Conservation (phyloP, 2,888 invertebrate species). For the Metopia argyrocephala region DNA sequence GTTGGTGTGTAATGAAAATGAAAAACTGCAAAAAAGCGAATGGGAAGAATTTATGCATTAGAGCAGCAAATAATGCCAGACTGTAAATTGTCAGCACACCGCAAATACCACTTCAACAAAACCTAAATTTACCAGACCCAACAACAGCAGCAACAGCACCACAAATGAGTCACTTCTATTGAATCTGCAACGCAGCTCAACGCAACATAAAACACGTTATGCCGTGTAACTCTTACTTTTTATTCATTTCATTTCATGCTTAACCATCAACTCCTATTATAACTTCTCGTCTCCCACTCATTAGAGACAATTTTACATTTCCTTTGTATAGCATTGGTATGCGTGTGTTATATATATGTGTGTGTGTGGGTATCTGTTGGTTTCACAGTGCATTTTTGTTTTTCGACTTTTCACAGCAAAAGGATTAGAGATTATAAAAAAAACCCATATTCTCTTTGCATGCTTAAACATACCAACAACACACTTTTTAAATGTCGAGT, state of each 20-base stretch:
- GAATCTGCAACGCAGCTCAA: constrained; percentile 27
- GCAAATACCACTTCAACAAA: constrained; percentile 60
- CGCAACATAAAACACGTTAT: constrained; percentile 52
- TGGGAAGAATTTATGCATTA: not conserved
- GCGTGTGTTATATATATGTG: not conserved
- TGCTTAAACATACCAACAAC: not conserved
- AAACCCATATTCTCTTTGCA: not conserved
- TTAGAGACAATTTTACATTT: not conserved
- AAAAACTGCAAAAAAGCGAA: constrained; percentile 45
- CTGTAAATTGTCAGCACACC: constrained; percentile 62
- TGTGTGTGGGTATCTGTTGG: constrained; percentile 11
- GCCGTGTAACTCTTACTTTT: constrained; percentile 57
- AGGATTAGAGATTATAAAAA: constrained; percentile 57
- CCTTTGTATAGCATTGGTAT: not conserved
- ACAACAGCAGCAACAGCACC: not conserved
- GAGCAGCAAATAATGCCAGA: constrained; percentile 51
- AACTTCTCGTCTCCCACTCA: not conserved
- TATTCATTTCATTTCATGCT: constrained; percentile 21
- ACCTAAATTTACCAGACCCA: constrained; percentile 44
- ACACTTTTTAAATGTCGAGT: not conserved
- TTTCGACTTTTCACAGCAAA: constrained; percentile 49
- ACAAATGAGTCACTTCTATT: not conserved
- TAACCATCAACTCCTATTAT: not conserved
- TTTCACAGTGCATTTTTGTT: constrained; percentile 54
- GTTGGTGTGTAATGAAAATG: not conserved